Evolutionary conservation across 2,797 vertebrate genomes (phyloP).

Genomic region (Acipenser transmontanus): DNA sequence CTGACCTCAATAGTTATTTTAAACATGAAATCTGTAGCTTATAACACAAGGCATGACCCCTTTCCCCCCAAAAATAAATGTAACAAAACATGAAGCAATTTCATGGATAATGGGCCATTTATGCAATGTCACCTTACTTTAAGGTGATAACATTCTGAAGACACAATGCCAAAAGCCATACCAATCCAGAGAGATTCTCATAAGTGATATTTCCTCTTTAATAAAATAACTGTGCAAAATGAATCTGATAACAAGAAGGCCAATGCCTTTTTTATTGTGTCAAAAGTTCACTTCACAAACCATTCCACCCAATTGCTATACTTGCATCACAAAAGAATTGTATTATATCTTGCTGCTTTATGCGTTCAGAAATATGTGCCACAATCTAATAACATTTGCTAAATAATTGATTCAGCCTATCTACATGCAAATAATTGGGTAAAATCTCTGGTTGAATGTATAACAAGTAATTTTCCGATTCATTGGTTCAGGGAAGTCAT

Average conservation of each 20-base stretch:
- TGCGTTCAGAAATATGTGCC: conserved; percentile 29
- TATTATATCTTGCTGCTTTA: conserved; percentile 30
- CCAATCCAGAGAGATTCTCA: conserved; percentile 46
- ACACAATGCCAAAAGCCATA: conserved; percentile 48
- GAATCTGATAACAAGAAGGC: conserved; percentile 27
- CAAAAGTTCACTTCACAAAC: conserved; percentile 26
- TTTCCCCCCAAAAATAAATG: conserved; percentile 20
- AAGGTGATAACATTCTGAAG: conserved; percentile 19
- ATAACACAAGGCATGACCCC: conserved; percentile 12
- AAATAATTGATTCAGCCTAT: conserved; percentile 50
- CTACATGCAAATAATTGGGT: conserved; percentile 46
- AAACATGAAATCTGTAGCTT: conserved; percentile 12
- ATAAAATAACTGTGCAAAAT: conserved; percentile 44
- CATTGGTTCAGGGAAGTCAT: conserved; percentile 38
- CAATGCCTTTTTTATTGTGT: conserved; percentile 34
- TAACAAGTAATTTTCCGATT: conserved; percentile 52
- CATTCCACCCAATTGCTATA: conserved; percentile 29
- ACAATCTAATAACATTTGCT: conserved; percentile 44
- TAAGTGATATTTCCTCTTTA: conserved; percentile 46
- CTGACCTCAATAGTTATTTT: conserved; percentile 19
- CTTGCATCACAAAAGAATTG: conserved; percentile 33
- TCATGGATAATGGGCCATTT: conserved; percentile 40
- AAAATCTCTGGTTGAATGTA: conserved; percentile 31
- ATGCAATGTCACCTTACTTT: conserved; percentile 26
- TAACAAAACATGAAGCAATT: conserved; percentile 29